Conservation (phyloP, 2,113 vertebrate species). For the Cyanocitta stelleri region DNA sequence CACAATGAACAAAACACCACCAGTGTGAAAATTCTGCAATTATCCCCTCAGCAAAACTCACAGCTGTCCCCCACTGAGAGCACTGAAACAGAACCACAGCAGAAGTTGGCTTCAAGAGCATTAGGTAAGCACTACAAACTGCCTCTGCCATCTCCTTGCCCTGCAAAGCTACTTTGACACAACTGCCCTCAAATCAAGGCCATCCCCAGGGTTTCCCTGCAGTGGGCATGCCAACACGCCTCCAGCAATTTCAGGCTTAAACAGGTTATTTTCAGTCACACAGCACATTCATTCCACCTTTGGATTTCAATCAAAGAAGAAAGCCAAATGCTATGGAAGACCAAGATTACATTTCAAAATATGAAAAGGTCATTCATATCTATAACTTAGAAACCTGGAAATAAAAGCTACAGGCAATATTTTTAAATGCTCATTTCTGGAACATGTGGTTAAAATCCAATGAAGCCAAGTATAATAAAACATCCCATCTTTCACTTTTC, state of each 20-base stretch:
- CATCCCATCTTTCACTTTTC: background rate
- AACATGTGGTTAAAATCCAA: background rate
- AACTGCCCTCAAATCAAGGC: background rate
- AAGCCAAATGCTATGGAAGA: background rate
- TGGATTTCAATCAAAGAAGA: background rate
- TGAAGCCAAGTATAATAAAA: background rate
- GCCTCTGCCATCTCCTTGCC: background rate
- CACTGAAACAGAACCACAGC: background rate
- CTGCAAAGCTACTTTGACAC: background rate
- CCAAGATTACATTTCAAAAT: background rate
- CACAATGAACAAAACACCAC: background rate
- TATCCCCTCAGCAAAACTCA: background rate
- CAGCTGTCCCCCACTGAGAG: background rate
- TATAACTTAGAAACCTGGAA: background rate
- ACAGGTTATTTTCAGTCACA: background rate
- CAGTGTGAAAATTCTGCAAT: background rate
- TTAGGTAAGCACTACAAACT: background rate
- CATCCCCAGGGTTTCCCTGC: background rate
- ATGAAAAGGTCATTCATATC: background rate
- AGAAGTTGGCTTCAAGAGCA: background rate
- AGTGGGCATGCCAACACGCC: rapidly evolving
- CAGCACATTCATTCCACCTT: background rate
- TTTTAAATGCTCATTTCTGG: background rate
- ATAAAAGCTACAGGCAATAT: background rate
- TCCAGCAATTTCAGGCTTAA: background rate